These are phyloP conservation scores for Phainopepla nitens DNA, from an alignment of 2,113 vertebrate species.

Conservation along the genomic window DNA sequence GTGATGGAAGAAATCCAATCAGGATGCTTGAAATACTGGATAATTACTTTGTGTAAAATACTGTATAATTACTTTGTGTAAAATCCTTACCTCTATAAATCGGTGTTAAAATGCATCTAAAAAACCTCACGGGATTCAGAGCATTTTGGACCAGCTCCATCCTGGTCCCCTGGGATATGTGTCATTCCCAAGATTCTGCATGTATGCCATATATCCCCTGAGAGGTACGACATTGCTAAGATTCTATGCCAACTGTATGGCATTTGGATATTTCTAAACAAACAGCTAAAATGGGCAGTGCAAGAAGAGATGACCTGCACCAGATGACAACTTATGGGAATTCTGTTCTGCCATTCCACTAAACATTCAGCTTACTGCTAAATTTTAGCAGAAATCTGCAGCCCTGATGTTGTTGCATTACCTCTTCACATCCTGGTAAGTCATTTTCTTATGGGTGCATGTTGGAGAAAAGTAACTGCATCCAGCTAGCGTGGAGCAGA, in stretches of 20 bases:
- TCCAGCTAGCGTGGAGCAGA: not conserved
- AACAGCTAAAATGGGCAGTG: not conserved
- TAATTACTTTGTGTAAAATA: not conserved
- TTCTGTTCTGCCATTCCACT: not conserved
- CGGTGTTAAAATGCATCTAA: not conserved
- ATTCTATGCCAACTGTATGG: not conserved
- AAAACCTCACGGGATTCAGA: not conserved
- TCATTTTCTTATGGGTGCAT: not conserved
- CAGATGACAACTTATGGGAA: fast-evolving
- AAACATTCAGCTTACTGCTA: not conserved
- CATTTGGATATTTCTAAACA: not conserved
- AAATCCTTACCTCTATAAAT: not conserved
- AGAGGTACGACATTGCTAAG: not conserved
- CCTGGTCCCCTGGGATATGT: not conserved
- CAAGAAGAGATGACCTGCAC: not conserved
- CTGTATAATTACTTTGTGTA: not conserved
- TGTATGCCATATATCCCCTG: not conserved
- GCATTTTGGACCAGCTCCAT: not conserved
- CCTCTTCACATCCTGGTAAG: not conserved
- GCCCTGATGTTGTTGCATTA: not conserved
- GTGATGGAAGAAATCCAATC: not conserved
- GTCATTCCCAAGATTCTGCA: not conserved
- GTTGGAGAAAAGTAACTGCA: not conserved
- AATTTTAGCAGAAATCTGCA: not conserved
- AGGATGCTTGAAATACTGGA: not conserved